These are phyloP conservation scores for Anolis apletophallus DNA, from an alignment of 2,797 vertebrate genomes.

Conservation along the genomic window DNA sequence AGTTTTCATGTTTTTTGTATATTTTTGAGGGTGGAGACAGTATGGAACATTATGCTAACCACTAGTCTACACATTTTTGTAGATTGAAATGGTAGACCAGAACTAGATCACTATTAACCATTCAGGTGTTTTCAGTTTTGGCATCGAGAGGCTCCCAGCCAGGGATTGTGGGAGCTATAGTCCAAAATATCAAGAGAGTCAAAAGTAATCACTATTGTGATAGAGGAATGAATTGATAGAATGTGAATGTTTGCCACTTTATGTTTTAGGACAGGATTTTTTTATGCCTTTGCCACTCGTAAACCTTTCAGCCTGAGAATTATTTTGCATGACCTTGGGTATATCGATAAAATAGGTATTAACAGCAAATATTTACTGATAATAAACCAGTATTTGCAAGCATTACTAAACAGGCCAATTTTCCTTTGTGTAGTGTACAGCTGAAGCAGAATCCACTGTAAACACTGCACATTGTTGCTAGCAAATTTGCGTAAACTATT, in stretches of 20 bases:
- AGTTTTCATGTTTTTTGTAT: neutral
- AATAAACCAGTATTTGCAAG: too few relatives aligned
- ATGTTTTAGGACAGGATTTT: too few relatives aligned
- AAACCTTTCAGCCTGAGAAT: too few relatives aligned
- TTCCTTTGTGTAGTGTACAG: too few relatives aligned
- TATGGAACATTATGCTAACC: neutral
- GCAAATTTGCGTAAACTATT: too few relatives aligned
- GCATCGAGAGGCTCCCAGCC: neutral
- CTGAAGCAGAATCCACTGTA: too few relatives aligned
- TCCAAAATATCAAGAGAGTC: neutral
- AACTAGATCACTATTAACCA: neutral
- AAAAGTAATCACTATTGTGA: neutral
- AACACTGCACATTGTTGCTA: too few relatives aligned
- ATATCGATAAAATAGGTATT: too few relatives aligned
- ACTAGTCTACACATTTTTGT: neutral
- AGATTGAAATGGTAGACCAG: neutral
- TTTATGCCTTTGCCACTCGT: too few relatives aligned
- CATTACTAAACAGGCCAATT: too few relatives aligned
- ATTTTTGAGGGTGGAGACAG: neutral
- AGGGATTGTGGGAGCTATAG: neutral
- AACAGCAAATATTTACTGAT: too few relatives aligned
- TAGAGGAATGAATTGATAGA: neutral
- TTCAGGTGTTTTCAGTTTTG: neutral
- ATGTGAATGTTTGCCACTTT: neutral
- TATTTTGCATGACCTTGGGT: too few relatives aligned